Evolutionary conservation across 2,888 invertebrate genomes (phyloP), one percentile per base, ranked within the genome.

Genomic region (Dasypogon diadema): DNA sequence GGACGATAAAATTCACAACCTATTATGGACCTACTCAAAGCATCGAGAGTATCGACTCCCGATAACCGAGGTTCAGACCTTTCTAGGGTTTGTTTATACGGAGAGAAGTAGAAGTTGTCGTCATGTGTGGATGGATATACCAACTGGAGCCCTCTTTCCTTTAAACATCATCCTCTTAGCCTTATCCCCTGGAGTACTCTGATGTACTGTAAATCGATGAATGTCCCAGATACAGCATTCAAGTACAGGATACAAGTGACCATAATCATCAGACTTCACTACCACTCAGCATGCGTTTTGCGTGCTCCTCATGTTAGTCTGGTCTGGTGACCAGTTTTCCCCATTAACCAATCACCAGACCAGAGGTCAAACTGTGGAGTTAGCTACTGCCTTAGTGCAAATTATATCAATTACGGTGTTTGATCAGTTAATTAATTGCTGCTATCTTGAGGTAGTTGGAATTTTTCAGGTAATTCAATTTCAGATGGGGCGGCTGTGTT

Each of bases 291-390:
- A 51, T 26, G 51, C 5, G 68, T 10, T 22, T 30, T 24, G 12
- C 14, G 14, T 58, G 30, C 26, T 30, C 16, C 26, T 30, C 18
- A 18, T 63, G 12, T 16, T 16, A 8, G 3, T 12, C 48, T 12
- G 48, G 3, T 12, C 48, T 48, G 48, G 48, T 12, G 48, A 55
- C n/a, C 55, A 55, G 21, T 8, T 55, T 68, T 68, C 26, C 24
- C 68, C 68, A 68, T 68, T 68, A 68, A 18, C 68, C 48, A 48
- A 48, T 68, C 48, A 51, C 24, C 48, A 37, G 37, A 16, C 37
- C 24, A 68, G 68, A 30, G 26, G 51, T 68, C 68, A 68, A 68
- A 26, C 68, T 68, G 48, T 22, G 48, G 10, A 10, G 24, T 6
- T 8, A 22, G 16, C 8, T 55, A 18, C 22, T 2, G 8, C 55